These are phyloP conservation scores for Automeris io DNA, from an alignment of 2,888 invertebrate species.

Conservation along the genomic window DNA sequence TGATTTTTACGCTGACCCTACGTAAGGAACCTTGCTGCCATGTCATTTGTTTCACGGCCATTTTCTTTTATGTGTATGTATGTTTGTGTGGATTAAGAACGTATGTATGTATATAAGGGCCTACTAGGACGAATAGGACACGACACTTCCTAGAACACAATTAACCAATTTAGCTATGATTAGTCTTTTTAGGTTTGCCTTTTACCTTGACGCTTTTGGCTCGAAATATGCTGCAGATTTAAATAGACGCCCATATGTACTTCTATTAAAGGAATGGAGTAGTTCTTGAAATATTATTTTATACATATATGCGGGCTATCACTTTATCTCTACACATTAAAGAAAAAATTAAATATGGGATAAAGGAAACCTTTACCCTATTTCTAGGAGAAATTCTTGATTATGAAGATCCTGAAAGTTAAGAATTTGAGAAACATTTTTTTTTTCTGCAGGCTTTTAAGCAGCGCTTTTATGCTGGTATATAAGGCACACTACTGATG, in stretches of 20 bases:
- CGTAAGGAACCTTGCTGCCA: conserved; percentile 63
- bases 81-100: conserved; percentile 13
- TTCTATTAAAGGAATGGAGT: conserved; percentile 4
- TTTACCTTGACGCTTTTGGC: conserved; percentile 42
- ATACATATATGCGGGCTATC: too few relatives aligned
- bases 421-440: too few relatives aligned
- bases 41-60: conserved; percentile 72
- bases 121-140: conserved; percentile 60
- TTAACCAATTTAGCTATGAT: conserved; percentile 55
- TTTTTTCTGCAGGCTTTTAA: too few relatives aligned
- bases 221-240: conserved; percentile 2
- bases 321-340: too few relatives aligned
- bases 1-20: conserved; percentile 42
- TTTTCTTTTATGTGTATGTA: conserved; percentile 29
- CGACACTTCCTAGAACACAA: conserved; percentile 60
- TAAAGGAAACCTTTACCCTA: too few relatives aligned
- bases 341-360: too few relatives aligned
- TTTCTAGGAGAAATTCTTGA: too few relatives aligned
- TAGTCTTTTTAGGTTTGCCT: conserved; percentile 44
- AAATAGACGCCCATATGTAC: conserved; percentile 3
- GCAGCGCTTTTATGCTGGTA: too few relatives aligned
- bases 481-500: too few relatives aligned
- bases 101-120: conserved; percentile 42
- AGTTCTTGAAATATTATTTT: conserved; percentile 1
- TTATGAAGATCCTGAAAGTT: too few relatives aligned